A percentile compares a stretch with the other conserved stretches of the same genome.
Evolutionary conservation across 2,113 vertebrate species (phyloP).

Genomic region (Deroptyus accipitrinus): DNA sequence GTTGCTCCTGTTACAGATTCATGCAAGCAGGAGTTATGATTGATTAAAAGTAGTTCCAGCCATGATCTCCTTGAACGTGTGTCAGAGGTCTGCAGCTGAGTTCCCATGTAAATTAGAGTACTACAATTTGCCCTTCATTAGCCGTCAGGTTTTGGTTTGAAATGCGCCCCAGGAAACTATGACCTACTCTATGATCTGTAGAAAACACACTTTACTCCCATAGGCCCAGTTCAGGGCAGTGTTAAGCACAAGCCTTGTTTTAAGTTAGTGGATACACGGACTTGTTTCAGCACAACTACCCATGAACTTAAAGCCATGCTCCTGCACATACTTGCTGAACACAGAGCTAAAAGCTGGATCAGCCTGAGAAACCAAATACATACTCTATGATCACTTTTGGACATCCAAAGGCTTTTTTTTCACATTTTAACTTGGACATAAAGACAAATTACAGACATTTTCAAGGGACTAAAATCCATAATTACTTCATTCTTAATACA

Average conservation of each 20-base stretch:
- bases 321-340: neutral
- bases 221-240: neutral
- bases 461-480: neutral
- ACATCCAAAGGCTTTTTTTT: neutral
- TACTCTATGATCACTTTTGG: neutral
- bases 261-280: neutral
- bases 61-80: slow-evolving; percentile 16
- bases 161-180: neutral
- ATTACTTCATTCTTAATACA: neutral
- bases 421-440: neutral
- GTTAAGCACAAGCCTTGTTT: neutral
- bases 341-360: neutral
- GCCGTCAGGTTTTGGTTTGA: slow-evolving; percentile 39
- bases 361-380: neutral
- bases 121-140: slow-evolving; percentile 51
- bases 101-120: slow-evolving; percentile 28
- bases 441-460: neutral
- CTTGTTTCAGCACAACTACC: neutral
- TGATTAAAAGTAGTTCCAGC: slow-evolving; percentile 46
- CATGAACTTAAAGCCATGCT: neutral
- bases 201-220: slow-evolving; percentile 3
- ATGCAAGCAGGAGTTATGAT: slow-evolving; percentile 40
- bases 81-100: slow-evolving; percentile 55
- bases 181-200: slow-evolving; percentile 37
- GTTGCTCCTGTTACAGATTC: slow-evolving; percentile 16